Evolutionary conservation across 2,797 vertebrate species (phyloP).

Genomic region (Halcyon smyrnensis): DNA sequence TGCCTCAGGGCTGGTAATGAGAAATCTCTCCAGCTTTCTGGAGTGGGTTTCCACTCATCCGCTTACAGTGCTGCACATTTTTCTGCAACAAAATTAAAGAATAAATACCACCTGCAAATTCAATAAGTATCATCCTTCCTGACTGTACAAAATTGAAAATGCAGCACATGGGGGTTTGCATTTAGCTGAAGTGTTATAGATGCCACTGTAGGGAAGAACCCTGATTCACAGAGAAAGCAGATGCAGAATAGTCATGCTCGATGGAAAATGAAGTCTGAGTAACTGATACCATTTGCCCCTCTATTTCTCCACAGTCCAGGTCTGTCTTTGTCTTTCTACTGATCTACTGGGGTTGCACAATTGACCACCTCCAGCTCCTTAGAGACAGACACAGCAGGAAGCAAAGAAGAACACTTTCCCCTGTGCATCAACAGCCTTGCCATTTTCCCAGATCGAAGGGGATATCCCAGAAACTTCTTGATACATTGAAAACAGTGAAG

Average conservation of each 20-base stretch:
- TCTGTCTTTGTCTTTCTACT: not conserved
- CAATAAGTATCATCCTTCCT: not conserved
- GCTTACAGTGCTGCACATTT: not conserved
- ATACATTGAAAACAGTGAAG: not conserved
- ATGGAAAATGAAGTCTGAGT: not conserved
- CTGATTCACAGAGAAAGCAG: not conserved
- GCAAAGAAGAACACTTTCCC: accelerated
- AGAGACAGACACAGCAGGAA: not conserved
- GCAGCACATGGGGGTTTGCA: accelerated
- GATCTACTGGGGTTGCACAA: not conserved
- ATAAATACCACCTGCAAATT: not conserved
- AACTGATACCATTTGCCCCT: not conserved
- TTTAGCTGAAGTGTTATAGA: not conserved
- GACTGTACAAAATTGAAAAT: not conserved
- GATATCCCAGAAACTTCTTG: not conserved
- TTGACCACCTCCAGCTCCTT: not conserved
- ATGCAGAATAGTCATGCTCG: not conserved
- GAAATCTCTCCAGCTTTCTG: conserved; percentile 37
- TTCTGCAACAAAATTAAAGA: conserved; percentile 39
- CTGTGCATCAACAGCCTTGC: not conserved
- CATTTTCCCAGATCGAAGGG: not conserved
- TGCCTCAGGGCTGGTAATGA: not conserved
- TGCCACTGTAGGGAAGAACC: not conserved
- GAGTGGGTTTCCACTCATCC: not conserved
- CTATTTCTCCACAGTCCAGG: not conserved